Evolutionary conservation across 2,797 vertebrate genomes (phyloP).

Genomic region (Pachyuromys duprasi): DNA sequence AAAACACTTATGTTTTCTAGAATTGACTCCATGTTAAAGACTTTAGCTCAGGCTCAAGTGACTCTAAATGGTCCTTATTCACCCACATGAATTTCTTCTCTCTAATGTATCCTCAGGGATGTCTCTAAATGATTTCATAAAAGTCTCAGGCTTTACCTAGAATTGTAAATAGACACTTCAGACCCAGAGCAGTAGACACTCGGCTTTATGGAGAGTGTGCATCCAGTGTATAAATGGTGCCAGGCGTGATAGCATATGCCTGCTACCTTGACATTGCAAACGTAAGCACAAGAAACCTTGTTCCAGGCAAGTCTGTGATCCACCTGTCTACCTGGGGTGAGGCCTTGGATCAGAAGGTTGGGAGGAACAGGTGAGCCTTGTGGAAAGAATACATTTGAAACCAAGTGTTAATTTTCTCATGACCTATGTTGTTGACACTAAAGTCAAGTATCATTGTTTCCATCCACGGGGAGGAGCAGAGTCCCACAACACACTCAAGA

Average conservation of each 20-base stretch:
- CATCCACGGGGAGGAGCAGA: constrained; percentile 12
- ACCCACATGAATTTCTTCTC: background rate
- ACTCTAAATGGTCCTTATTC: background rate
- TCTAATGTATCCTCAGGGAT: background rate
- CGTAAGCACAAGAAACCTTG: background rate
- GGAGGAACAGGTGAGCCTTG: background rate
- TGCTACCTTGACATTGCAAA: background rate
- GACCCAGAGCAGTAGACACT: background rate
- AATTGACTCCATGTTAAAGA: background rate
- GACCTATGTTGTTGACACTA: constrained; percentile 64
- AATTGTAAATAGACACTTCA: background rate
- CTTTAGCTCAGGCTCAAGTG: background rate
- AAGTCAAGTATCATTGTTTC: constrained; percentile 54
- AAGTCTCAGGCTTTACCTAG: constrained; percentile 19
- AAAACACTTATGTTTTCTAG: background rate
- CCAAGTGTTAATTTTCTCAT: constrained; percentile 76
- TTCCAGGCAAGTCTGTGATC: background rate
- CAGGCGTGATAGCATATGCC: background rate
- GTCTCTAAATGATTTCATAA: constrained; percentile 40
- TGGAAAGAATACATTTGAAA: background rate
- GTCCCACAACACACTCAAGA: background rate
- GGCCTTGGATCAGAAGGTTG: background rate
- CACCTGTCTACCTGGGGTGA: background rate
- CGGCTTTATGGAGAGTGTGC: background rate
- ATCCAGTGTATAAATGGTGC: background rate